Percentiles rank a stretch among this genome's conserved stretches.
phyloP scores from a whole-genome alignment of 2,888 invertebrate genomes.

The Ochropleura plecta region DNA sequence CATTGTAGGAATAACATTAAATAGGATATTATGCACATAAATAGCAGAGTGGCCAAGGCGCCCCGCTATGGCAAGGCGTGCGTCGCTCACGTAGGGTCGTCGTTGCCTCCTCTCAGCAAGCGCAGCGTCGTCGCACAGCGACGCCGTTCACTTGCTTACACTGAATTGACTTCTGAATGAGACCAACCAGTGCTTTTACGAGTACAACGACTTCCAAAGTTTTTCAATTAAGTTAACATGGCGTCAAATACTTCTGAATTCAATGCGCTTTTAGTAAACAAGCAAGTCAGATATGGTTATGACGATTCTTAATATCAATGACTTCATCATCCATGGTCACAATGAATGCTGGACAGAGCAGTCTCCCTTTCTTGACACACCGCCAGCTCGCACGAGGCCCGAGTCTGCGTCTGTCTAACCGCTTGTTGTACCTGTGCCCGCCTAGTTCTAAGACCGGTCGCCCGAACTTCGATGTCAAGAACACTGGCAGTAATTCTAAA shows the following conservation, averaged over 20 bases:
- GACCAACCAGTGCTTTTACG: background rate
- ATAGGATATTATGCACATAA: too few species aligned
- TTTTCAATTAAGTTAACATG: background rate
- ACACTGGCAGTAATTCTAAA: slow-evolving; percentile 63
- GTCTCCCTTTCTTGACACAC: slow-evolving; percentile 70
- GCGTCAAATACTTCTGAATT: background rate
- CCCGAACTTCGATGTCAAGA: slow-evolving; percentile 73
- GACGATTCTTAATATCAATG: slow-evolving; percentile 70
- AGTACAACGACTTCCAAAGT: background rate
- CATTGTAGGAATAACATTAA: background rate
- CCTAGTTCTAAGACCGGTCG: slow-evolving; percentile 77
- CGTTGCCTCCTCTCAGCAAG: background rate
- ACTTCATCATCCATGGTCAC: slow-evolving; percentile 75
- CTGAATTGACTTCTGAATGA: background rate
- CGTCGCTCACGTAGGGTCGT: background rate
- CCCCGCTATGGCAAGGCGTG: too few species aligned
- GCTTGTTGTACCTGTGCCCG: slow-evolving; percentile 76
- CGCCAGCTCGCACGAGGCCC: slow-evolving; percentile 74
- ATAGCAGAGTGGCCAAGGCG: too few species aligned
- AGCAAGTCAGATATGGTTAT: slow-evolving; percentile 68
- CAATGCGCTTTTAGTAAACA: background rate
- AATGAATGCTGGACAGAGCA: slow-evolving; percentile 75
- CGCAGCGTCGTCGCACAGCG: background rate
- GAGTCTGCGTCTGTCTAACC: slow-evolving; percentile 73
- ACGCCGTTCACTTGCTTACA: background rate